Evolutionary conservation across 1,140 invertebrate genomes (phyloP), one percentile per base, ranked within the genome.

Genomic region (Nomia melanderi): DNA sequence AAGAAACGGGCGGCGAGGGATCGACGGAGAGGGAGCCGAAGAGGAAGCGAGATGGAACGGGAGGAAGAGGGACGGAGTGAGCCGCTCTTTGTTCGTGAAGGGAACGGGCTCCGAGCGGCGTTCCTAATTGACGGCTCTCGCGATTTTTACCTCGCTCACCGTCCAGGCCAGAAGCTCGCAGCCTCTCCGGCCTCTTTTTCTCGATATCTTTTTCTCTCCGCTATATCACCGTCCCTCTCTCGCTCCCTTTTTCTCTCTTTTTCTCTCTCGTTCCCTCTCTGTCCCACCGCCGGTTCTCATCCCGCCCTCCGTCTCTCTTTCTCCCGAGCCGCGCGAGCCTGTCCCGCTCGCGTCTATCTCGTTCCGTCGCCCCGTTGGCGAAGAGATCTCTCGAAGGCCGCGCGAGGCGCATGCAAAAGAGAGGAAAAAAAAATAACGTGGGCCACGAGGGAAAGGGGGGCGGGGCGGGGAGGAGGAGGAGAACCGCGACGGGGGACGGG

Each of bases 121-220:
- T 82, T 88, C 84, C 88, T 88, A 87, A 84, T 88, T 86, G 85
- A 88, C 88, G 85, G 86, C 87, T 87, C 87, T 86, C 86, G 81
- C 86, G 85, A 86, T 85, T 85, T 85, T 85, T 85, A 85, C 83
- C 82, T 84, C 78, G 71, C 79, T 84, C 82, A 76, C 78, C 75
- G 82, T 79, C 77, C 76, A 81, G 71, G 67, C 83, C 79, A 84
- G 82, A 85, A 84, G 79, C 76, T 56, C 79, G 59, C 41, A 59
- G 71, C 56, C 73, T 79, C 77, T 80, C 60, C 77, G 72, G 62
- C 63, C 66, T 78, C 71, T 77, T 67, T 83, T 65, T 83, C 77
- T 76, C 63, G 53, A 57, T 54, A 66, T 71, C 63, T 78, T 78
- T 82, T 73, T 71, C 53, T 78, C 59, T 81, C 56, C 41, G 53